Base-by-base conservation (phyloP, 2,797 vertebrate genomes). In the Aplochiton taeniatus region DNA sequence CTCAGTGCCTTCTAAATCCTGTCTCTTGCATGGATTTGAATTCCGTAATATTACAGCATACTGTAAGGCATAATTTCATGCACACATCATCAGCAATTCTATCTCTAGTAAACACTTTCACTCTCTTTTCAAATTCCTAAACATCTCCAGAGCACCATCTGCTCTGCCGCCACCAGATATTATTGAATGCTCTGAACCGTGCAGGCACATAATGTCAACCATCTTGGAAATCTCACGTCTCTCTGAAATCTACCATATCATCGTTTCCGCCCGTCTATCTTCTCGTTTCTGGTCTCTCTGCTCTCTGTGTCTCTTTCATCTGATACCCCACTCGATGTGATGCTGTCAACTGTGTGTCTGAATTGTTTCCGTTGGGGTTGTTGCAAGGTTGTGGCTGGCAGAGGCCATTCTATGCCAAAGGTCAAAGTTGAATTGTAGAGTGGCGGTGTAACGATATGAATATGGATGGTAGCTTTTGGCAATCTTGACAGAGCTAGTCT, bases 131-230 rank as follows among this genome's bases (percentile, higher is more conserved):
- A 59, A 77, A 80, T 54, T 68, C 71, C 82, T 77, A 73, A 77
- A 31, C 7, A 51, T 86, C 73, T 81, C 74, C 59, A 55, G 67
- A 55, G 52, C 9, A 4, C 78, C 82, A 86, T 87, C 86, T 86
- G 81, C 65, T 85, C 64, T 46, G 75, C 74, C 46, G 75, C 74
- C 76, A 72, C 72, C 74, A 74, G 53, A 69, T 74, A 70, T 77
- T 69, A 70, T 60, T 50, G 63, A 55, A 69, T 58, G 47, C 17
- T 20, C 18, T 49, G 58, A 19, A 61, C 59, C 19, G 8, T 61
- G 12, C 16, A 49, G 46, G 20, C 11, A 18, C 10, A n/a, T 31
- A 49, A 31, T 19, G 5, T 31, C 53, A 2, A 11, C 17, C 17
- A 14, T 18, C 8, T 16, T 14, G 16, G 50, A 52, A 17, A 52